Conservation (phyloP, 2,797 vertebrate genomes). For the Loris lydekkerianus region DNA sequence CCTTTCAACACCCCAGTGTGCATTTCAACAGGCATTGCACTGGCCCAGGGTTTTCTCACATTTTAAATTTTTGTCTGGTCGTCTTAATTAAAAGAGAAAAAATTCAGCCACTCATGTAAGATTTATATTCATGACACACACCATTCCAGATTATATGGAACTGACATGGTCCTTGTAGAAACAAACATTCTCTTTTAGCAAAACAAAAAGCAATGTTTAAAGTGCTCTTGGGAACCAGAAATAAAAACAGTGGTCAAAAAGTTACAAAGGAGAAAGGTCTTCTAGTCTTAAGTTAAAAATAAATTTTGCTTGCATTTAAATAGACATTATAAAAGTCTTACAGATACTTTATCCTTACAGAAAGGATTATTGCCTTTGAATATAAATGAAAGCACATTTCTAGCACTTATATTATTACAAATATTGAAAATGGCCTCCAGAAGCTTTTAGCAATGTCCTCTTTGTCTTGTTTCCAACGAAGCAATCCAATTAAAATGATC, state of each 20-base stretch:
- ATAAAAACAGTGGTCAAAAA: slow-evolving; percentile 19
- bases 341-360: slow-evolving; percentile 30
- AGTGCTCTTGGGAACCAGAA: slow-evolving; percentile 21
- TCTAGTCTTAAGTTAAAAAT: slow-evolving; percentile 66
- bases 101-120: background rate
- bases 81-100: slow-evolving; percentile 56
- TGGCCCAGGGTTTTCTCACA: background rate
- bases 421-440: slow-evolving; percentile 79
- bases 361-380: slow-evolving; percentile 73
- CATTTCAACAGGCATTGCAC: background rate
- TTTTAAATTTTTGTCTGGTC: slow-evolving; percentile 3
- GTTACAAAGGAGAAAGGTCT: slow-evolving; percentile 38
- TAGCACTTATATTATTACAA: slow-evolving; percentile 82
- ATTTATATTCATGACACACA: background rate
- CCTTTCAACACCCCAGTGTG: background rate
- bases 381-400: slow-evolving; percentile 76
- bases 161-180: background rate
- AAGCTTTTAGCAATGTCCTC: slow-evolving; percentile 82
- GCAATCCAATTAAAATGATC: slow-evolving; percentile 82
- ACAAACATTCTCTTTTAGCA: background rate
- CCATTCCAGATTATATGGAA: background rate
- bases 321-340: slow-evolving; percentile 62
- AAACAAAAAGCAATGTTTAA: slow-evolving; percentile 35
- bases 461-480: slow-evolving; percentile 83
- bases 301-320: slow-evolving; percentile 66